Percentiles rank a stretch among this genome's conserved stretches.
phyloP scores from a whole-genome alignment of 2,113 vertebrate genomes.

The Anguilla japonica region DNA sequence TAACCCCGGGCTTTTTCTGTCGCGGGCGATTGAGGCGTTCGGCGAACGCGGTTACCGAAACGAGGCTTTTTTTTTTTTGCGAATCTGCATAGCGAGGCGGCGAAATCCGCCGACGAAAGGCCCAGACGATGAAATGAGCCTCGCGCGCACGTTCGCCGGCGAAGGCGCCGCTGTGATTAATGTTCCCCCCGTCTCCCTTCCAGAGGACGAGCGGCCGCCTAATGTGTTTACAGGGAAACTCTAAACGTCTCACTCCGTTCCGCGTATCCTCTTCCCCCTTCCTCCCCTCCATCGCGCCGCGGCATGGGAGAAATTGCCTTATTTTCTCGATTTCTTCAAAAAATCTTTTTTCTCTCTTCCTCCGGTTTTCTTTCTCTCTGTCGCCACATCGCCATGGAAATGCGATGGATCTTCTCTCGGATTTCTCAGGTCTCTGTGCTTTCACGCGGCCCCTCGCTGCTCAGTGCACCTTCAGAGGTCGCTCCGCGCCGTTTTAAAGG shows the following conservation, averaged over 20 bases:
- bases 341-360: neutral
- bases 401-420: constrained; percentile 3
- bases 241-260: constrained; percentile 19
- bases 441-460: constrained; percentile 7
- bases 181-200: constrained; percentile 23
- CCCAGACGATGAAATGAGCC: constrained; percentile 33
- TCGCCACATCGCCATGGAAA: constrained; percentile 31
- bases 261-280: no score
- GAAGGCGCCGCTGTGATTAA: constrained; percentile 30
- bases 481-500: neutral
- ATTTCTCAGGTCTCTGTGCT: neutral
- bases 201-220: constrained; percentile 21
- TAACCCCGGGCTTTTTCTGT: neutral
- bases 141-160: constrained; percentile 33
- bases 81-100: neutral
- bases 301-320: neutral
- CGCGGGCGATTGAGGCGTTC: neutral
- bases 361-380: neutral
- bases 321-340: neutral
- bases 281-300: neutral
- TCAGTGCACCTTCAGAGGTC: neutral
- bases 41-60: neutral
- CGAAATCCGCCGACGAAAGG: neutral
- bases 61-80: neutral
- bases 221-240: constrained; percentile 42